A percentile compares a stretch with the other conserved stretches of the same genome.
These are phyloP conservation scores for Drosophila pruinosa DNA, from an alignment of 1,140 invertebrate genomes.

Conservation along the genomic window DNA sequence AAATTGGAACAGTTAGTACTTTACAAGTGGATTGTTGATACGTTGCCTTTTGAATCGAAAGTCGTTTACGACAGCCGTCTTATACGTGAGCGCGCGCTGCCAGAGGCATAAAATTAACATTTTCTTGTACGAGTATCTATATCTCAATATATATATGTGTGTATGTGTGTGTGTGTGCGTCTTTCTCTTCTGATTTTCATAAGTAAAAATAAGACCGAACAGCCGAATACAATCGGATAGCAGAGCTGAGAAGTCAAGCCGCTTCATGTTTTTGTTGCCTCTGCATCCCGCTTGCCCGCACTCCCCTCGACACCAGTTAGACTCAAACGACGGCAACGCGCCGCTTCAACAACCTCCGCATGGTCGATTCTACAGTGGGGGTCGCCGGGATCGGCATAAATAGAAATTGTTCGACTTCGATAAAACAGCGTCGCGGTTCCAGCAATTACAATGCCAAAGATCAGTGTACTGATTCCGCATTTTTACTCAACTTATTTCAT, in stretches of 20 bases:
- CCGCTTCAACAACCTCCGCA: constrained; percentile 24
- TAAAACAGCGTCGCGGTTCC: constrained; percentile 7
- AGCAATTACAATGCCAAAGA: constrained; percentile 39
- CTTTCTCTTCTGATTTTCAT: constrained; percentile 29
- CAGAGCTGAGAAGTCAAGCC: constrained; percentile 10
- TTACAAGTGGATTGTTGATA: constrained; percentile 17
- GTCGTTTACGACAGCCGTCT: constrained; percentile 19
- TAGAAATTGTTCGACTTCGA: constrained; percentile 40
- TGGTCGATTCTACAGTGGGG: constrained; percentile 24
- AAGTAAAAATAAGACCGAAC: constrained; percentile 27
- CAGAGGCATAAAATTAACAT: constrained; percentile 39
- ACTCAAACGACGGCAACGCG: not conserved
- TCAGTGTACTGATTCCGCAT: constrained; percentile 25
- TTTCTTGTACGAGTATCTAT: constrained; percentile 4
- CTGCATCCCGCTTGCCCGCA: constrained; percentile 17
- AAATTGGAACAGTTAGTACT: not conserved
- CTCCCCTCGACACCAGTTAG: constrained; percentile 1
- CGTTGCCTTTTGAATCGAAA: constrained; percentile 10
- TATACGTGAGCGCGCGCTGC: constrained; percentile 16
- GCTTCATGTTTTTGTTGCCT: constrained; percentile 14
- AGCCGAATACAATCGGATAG: constrained; percentile 14
- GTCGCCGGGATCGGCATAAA: constrained; percentile 35
- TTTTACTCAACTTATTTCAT: not conserved
- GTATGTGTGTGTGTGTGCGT: not conserved
- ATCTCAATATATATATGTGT: not conserved